phyloP scores from a whole-genome alignment of 1,140 invertebrate species.

The Lordiphosa clarofinis region DNA sequence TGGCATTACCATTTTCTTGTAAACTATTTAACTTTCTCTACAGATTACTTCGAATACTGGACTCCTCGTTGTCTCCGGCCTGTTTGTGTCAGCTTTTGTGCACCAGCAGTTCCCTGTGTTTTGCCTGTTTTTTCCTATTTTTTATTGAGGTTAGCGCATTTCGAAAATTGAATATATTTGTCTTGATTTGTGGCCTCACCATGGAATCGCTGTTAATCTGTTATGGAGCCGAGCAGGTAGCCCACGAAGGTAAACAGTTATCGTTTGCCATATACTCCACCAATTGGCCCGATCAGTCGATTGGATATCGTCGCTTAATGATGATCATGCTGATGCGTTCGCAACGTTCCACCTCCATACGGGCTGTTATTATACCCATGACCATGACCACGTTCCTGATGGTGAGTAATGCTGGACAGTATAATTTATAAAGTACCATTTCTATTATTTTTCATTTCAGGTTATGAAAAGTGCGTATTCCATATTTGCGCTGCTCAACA shows the following conservation, averaged over 20 bases:
- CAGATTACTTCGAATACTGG: no score
- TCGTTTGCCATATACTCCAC: slow-evolving; percentile 40
- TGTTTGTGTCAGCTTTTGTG: slow-evolving; percentile 52
- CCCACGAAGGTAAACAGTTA: slow-evolving; percentile 29
- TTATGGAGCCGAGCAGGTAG: slow-evolving; percentile 47
- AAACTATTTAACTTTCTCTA: no score
- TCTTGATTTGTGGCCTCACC: slow-evolving; percentile 27
- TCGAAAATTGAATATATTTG: slow-evolving; percentile 14
- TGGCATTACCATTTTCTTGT: no score
- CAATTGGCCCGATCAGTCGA: slow-evolving; percentile 57
- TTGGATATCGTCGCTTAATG: slow-evolving; percentile 37
- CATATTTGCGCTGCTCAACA: slow-evolving; percentile 35
- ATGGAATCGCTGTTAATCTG: slow-evolving; percentile 54
- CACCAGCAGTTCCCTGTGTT: slow-evolving; percentile 45
- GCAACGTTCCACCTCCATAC: slow-evolving; percentile 31
- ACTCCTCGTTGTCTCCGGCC: slow-evolving; percentile 26
- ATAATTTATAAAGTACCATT: background rate
- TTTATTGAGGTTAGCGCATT: slow-evolving; percentile 25
- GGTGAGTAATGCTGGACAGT: slow-evolving; percentile 21
- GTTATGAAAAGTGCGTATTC: slow-evolving; percentile 52
- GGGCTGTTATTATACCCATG: slow-evolving; percentile 41
- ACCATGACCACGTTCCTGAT: slow-evolving; percentile 39
- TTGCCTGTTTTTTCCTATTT: slow-evolving; percentile 35
- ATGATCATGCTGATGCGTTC: slow-evolving; percentile 45
- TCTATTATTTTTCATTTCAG: slow-evolving; percentile 18